Evolutionary conservation across 2,797 vertebrate genomes (phyloP).

Genomic region (Phrynocephalus vlangalii): DNA sequence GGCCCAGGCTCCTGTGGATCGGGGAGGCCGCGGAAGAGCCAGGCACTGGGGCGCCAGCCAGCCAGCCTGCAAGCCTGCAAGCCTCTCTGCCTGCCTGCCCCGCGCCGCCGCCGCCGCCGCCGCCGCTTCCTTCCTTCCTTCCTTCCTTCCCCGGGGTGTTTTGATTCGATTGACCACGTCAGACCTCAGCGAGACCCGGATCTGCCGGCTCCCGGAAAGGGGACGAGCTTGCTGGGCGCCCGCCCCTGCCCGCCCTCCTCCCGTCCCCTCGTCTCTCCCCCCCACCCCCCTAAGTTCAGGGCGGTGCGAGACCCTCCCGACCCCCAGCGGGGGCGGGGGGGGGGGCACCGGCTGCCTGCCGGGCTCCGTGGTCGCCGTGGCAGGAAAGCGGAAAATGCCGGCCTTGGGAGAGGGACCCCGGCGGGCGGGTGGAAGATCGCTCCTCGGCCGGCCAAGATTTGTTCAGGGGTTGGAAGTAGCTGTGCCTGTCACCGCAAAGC

Average conservation of each 20-base stretch:
- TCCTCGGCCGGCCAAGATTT: not conserved
- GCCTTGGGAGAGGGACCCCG: no score
- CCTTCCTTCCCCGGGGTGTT: constrained; percentile 53
- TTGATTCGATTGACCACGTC: constrained; percentile 76
- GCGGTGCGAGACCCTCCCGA: not conserved
- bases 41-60: not conserved
- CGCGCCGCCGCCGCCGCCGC: not conserved
- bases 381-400: no score
- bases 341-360: not conserved
- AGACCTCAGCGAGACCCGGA: constrained; percentile 75
- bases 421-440: not conserved
- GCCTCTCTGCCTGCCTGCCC: no score
- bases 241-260: no score
- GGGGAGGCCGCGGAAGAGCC: not conserved
- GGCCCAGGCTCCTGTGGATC: not conserved
- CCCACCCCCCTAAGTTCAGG: no score
- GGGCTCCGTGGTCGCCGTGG: not conserved
- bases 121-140: no score
- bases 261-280: no score
- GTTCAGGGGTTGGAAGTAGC: not conserved
- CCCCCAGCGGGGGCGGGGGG: not conserved
- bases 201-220: constrained; percentile 62
- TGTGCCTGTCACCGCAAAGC: no score
- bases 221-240: not conserved
- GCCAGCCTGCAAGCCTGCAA: no score